Conservation (phyloP, 2,888 invertebrate species). For the Zele albiditarsus region DNA sequence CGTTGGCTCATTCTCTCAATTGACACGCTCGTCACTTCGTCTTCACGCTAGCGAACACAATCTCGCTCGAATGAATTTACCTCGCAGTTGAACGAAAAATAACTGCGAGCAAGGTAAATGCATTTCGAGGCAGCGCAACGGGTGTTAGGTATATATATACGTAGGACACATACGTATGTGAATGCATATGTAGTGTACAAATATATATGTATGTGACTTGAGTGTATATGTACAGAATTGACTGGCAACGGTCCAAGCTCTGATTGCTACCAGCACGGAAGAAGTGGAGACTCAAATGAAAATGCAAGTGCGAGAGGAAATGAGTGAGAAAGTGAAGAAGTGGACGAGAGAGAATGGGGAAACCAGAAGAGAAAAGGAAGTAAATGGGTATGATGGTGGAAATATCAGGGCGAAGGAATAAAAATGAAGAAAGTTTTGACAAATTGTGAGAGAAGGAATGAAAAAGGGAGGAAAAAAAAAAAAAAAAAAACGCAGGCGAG, state of each 20-base stretch:
- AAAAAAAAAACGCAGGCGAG: constrained; percentile 14
- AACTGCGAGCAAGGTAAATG: constrained; percentile 27
- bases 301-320: constrained; percentile 16
- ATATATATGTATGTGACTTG: not conserved
- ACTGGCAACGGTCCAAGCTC: constrained; percentile 41
- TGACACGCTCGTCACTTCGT: constrained; percentile 16
- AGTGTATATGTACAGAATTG: constrained; percentile 27
- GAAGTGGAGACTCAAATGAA: not conserved
- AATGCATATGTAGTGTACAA: not conserved
- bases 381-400: constrained; percentile 22
- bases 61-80: constrained; percentile 15
- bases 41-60: constrained; percentile 10
- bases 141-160: not conserved
- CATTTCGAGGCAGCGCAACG: constrained; percentile 15
- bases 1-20: constrained; percentile 2
- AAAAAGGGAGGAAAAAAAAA: constrained; percentile 27
- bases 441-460: constrained; percentile 28
- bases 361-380: not conserved
- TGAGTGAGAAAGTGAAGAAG: too few species aligned
- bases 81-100: constrained; percentile 1
- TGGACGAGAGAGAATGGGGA: not conserved
- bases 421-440: constrained; percentile 48
- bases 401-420: constrained; percentile 30
- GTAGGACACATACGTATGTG: not conserved
- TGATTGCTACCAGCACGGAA: constrained; percentile 31